Evolutionary conservation across 2,888 invertebrate species (phyloP).

Genomic region (Scaptomyza flava): DNA sequence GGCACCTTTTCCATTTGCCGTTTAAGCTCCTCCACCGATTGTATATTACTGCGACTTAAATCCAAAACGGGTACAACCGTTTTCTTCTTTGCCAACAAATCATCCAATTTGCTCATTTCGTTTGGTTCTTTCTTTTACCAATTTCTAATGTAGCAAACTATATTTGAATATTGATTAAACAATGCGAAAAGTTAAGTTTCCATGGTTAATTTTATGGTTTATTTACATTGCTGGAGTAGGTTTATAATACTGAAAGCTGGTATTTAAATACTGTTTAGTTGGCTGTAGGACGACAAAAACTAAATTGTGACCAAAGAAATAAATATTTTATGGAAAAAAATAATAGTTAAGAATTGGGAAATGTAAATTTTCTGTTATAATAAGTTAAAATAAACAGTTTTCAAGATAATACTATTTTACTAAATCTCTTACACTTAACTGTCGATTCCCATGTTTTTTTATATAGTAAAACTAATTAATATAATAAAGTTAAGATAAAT

Average conservation of each 20-base stretch:
- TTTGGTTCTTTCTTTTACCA: neutral
- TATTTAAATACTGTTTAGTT: slow-evolving; percentile 10
- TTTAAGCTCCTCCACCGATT: slow-evolving; percentile 92
- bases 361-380: no score
- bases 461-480: no score
- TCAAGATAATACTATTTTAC: no score
- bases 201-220: slow-evolving; percentile 10
- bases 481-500: no score
- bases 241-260: slow-evolving; percentile 8
- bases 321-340: no score
- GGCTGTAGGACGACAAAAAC: neutral
- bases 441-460: no score
- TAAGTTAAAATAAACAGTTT: no score
- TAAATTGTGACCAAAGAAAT: no score
- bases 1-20: slow-evolving; percentile 93
- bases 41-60: slow-evolving; percentile 91
- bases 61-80: slow-evolving; percentile 93
- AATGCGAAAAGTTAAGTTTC: slow-evolving; percentile 18
- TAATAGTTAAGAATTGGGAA: no score
- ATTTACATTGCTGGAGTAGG: neutral
- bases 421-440: no score
- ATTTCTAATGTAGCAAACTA: neutral
- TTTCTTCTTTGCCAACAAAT: slow-evolving; percentile 93
- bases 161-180: slow-evolving; percentile 46
- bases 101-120: slow-evolving; percentile 89